Conservation (phyloP, 2,888 invertebrate species). For the Zygothrica quintamaculata region DNA sequence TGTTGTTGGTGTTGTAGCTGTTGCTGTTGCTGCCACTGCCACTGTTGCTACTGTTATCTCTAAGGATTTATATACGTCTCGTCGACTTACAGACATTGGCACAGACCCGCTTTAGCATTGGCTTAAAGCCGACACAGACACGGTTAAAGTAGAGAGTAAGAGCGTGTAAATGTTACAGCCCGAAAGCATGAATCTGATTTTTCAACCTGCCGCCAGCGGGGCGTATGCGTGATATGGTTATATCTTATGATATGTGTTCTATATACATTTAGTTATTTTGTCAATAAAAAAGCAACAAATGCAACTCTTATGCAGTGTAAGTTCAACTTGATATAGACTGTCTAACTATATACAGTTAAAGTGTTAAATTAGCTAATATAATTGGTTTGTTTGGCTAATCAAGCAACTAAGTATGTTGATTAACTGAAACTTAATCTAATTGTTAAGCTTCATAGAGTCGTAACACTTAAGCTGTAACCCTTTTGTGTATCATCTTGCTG, state of each 20-base stretch:
- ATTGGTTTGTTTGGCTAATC: no score
- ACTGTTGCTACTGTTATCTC: conserved; percentile 42
- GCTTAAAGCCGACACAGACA: conserved; percentile 65
- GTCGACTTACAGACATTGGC: conserved; percentile 64
- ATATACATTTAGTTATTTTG: conserved; percentile 8
- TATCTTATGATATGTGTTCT: conserved; percentile 50
- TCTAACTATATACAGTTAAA: no score
- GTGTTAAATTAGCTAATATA: conserved; percentile 9
- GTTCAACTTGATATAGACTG: no score
- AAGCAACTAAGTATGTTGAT: no score
- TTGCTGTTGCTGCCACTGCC: conserved; percentile 28
- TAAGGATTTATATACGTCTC: conserved; percentile 65
- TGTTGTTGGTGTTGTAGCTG: not conserved
- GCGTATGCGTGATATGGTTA: conserved; percentile 63
- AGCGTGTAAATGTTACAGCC: no score
- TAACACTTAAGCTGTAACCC: not conserved
- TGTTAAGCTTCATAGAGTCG: not conserved
- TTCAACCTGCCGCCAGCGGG: conserved; percentile 55
- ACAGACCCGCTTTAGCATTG: conserved; percentile 63
- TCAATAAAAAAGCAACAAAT: conserved; percentile 3
- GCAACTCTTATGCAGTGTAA: no score
- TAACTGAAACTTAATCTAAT: not conserved
- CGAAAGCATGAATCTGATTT: conserved; percentile 47
- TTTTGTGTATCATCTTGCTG: not conserved
- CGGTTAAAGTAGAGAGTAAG: conserved; percentile 17